Conservation (phyloP, 2,113 vertebrate species). For the Anseranas semipalmata region DNA sequence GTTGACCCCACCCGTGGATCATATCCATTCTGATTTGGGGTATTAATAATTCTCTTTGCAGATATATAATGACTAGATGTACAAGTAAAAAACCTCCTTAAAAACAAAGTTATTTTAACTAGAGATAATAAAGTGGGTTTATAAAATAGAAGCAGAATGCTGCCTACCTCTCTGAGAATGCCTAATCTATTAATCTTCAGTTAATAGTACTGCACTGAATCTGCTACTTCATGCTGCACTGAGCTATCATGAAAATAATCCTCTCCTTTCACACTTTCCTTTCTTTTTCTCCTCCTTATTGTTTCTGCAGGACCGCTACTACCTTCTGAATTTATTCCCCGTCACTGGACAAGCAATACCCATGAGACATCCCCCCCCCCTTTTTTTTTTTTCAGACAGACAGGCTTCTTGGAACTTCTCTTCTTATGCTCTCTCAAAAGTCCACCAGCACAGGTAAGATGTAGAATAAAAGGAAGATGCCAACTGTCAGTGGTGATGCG, state of each 20-base stretch:
- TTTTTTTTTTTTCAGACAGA: not conserved
- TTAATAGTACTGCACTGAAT: not conserved
- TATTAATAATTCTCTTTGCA: not conserved
- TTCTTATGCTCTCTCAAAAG: not conserved
- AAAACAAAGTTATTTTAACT: not conserved
- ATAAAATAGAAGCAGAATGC: not conserved
- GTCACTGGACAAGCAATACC: not conserved
- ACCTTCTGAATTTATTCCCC: not conserved
- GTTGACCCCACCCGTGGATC: not conserved
- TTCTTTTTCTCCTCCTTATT: not conserved
- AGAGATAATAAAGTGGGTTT: not conserved
- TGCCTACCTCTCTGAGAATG: not conserved
- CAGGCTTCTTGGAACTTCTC: not conserved
- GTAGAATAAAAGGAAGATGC: not conserved
- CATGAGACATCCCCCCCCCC: not conserved
- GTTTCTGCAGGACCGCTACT: not conserved
- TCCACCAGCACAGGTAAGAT: not conserved
- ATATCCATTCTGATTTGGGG: not conserved
- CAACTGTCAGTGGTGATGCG: not conserved
- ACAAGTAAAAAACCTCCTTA: not conserved
- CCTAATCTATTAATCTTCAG: not conserved
- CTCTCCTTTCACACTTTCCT: not conserved
- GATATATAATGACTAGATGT: not conserved
- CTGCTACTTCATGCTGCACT: not conserved
- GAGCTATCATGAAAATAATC: not conserved